Base-by-base conservation (phyloP, 2,113 vertebrate species). In the Coptodon rendalli region DNA sequence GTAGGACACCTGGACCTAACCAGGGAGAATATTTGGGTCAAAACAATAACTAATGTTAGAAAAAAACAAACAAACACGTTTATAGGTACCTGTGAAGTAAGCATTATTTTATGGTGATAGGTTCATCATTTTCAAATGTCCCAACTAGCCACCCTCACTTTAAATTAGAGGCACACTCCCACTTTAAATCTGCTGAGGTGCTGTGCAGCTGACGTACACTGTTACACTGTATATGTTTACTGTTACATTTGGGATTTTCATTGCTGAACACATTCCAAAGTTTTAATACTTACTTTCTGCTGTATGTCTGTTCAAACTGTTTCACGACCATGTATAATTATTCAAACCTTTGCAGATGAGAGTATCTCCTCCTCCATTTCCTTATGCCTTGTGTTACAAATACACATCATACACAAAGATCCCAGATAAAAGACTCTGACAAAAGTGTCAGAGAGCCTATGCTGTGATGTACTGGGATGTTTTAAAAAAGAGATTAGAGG, bases 41-140 rank as follows among this genome's bases (percentile, higher is more conserved):
- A 54, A 54, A 4, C n/a, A 24, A 54, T 10, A 54, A 54, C n/a
- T 54, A 54, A 54, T 22, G 52, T n/a, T 54, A 22, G 0, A 54
- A 54, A 22, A 9, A 3, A 22, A 54, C n/a, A 22, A 22, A 22
- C 22, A 22, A 7, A 2, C 1, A 22, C 0, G 5, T 22, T 54
- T 54, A 54, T 50, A 50, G 16, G n/a, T 54, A 54, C 10, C 5
- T 54, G 50, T n/a, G 9, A 54, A 11, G 1, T 54, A 53, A 22
- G 52, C n/a, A 54, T 54, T 54, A 54, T 22, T 54, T 54, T 54
- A 22, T 54, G 52, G n/a, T 11, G n/a, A 54, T 54, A 22, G n/a
- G n/a, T 22, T 53, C 19, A 6, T 53, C 19, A 22, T 54, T 54
- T 22, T 54, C 52, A 54, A 54, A 54, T 22, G 52, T 54, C 52